These are phyloP conservation scores for Mareca strepera DNA, from an alignment of 2,797 vertebrate genomes.

Conservation along the genomic window DNA sequence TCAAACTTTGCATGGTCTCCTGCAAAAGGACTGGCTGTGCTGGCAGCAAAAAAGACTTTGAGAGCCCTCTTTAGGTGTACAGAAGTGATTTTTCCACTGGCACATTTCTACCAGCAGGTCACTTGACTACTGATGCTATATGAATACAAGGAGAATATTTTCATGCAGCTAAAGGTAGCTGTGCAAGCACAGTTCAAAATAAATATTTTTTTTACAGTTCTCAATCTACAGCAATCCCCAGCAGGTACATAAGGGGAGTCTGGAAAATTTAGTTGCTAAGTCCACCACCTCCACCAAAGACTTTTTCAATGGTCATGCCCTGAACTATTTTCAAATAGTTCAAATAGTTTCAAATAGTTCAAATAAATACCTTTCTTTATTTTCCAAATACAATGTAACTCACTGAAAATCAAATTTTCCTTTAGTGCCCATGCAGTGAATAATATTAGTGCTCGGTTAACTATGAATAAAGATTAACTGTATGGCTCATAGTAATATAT, in stretches of 20 bases:
- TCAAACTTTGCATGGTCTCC: neutral
- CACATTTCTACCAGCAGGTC: neutral
- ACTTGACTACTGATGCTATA: neutral
- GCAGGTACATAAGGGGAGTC: fast-evolving
- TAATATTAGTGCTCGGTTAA: neutral
- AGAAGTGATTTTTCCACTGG: neutral
- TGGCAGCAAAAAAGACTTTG: neutral
- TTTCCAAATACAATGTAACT: neutral
- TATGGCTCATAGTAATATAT: neutral
- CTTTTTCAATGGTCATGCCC: neutral
- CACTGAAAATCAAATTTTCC: neutral
- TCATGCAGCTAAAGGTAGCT: neutral
- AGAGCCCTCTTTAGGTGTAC: neutral
- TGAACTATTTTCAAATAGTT: neutral
- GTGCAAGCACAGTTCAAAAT: neutral
- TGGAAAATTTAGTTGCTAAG: neutral
- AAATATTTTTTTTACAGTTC: neutral
- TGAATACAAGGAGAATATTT: neutral
- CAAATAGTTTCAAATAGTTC: too few species aligned
- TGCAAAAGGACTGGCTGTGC: neutral
- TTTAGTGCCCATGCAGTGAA: neutral
- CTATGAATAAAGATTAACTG: neutral
- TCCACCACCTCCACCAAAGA: neutral
- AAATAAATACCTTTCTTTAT: neutral
- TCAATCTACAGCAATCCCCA: neutral